Percentiles rank a stretch among this genome's conserved stretches.
Evolutionary conservation across 2,797 vertebrate species (phyloP).

Genomic region (Microchirus variegatus): DNA sequence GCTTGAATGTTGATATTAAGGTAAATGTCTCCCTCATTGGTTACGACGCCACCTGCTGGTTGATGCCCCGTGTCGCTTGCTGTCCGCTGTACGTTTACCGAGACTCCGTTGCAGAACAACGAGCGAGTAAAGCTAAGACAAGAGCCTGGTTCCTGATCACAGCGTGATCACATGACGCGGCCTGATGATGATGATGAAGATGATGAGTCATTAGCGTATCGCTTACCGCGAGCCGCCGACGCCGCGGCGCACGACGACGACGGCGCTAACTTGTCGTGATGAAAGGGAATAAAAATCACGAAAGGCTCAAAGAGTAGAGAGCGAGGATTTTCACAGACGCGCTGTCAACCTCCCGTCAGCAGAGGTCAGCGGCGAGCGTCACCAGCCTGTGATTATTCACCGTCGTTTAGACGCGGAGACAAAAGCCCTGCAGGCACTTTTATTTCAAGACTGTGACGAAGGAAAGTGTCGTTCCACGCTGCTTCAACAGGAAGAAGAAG

Average conservation of each 20-base stretch:
- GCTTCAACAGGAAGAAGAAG: not conserved
- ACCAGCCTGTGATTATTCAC: conserved; percentile 62
- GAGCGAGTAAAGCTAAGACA: too few relatives aligned
- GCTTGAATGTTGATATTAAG: too few relatives aligned
- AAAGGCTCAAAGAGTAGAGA: conserved; percentile 41
- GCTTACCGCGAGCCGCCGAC: too few relatives aligned
- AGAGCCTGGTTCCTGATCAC: too few relatives aligned
- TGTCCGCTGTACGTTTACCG: too few relatives aligned
- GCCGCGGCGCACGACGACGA: not conserved
- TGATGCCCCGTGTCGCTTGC: too few relatives aligned
- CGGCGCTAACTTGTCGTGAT: conserved; percentile 49
- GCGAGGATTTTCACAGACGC: conserved; percentile 44
- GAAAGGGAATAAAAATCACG: conserved; percentile 35
- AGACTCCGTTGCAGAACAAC: too few relatives aligned
- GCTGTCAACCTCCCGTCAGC: conserved; percentile 59
- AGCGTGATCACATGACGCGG: too few relatives aligned
- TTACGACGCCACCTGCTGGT: too few relatives aligned
- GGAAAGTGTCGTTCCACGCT: conserved; percentile 54
- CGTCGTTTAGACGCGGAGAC: conserved; percentile 55
- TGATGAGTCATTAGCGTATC: too few relatives aligned
- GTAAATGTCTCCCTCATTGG: too few relatives aligned
- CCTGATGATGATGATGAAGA: too few relatives aligned
- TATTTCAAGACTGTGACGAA: conserved; percentile 48
- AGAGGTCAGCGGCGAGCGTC: conserved; percentile 45
- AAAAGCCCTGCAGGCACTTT: conserved; percentile 62